Conservation (phyloP, 2,797 vertebrate genomes). For the Sebastes dallii region DNA sequence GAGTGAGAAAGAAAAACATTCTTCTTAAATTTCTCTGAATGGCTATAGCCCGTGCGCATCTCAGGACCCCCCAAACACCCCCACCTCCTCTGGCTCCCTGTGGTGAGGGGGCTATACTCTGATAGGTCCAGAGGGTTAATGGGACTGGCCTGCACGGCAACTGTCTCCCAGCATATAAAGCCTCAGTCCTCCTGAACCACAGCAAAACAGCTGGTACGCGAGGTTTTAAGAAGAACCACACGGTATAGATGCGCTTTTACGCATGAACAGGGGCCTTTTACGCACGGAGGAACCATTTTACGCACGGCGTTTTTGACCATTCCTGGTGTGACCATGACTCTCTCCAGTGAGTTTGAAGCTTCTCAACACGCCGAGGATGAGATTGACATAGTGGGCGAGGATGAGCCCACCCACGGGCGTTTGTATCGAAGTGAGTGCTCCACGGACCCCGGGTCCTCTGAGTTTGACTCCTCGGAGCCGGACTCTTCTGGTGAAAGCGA, state of each 20-base stretch:
- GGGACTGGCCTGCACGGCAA: conserved; percentile 68
- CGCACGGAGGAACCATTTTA: conserved; percentile 52
- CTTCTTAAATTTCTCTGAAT: background rate
- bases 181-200: conserved; percentile 28
- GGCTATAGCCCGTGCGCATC: conserved; percentile 19
- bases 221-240: background rate
- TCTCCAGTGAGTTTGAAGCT: conserved; percentile 72
- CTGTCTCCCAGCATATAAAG: conserved; percentile 74
- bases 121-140: conserved; percentile 81
- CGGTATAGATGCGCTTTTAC: conserved; percentile 53
- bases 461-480: conserved; percentile 71
- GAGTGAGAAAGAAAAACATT: too few species aligned
- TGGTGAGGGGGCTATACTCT: conserved; percentile 64
- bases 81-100: conserved; percentile 58
- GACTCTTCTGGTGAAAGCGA: conserved; percentile 79
- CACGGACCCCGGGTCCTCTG: conserved; percentile 52
- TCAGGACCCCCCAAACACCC: conserved; percentile 24
- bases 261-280: conserved; percentile 43
- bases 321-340: conserved; percentile 73
- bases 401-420: conserved; percentile 45
- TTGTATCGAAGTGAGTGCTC: conserved; percentile 44
- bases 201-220: conserved; percentile 26
- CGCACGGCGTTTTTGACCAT: conserved; percentile 44
- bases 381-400: conserved; percentile 79
- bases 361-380: conserved; percentile 71